Conservation (phyloP, 2,797 vertebrate species). For the Microctenopoma stevenorrisi region DNA sequence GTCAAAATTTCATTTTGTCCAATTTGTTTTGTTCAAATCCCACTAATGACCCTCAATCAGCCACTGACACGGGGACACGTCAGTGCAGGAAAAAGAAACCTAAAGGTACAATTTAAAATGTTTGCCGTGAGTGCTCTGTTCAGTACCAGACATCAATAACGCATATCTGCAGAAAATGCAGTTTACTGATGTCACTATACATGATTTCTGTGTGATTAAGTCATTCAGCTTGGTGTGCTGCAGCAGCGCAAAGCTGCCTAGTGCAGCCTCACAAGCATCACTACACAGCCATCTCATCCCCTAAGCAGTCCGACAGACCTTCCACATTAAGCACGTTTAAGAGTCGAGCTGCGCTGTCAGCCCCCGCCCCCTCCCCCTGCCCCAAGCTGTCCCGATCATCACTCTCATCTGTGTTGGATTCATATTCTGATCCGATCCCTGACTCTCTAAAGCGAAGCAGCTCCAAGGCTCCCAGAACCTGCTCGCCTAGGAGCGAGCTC, state of each 20-base stretch:
- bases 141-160: not conserved
- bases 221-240: constrained; percentile 26
- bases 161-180: constrained; percentile 15
- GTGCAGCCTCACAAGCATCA: constrained; percentile 8
- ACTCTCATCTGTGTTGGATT: constrained; percentile 95
- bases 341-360: constrained; percentile 63
- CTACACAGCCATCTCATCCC: constrained; percentile 91
- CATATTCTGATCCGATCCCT: constrained; percentile 93
- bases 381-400: constrained; percentile 94
- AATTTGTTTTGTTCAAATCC: not conserved
- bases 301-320: constrained; percentile 88
- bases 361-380: constrained; percentile 80
- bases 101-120: constrained; percentile 4
- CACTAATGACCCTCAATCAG: not conserved
- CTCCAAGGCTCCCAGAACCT: constrained; percentile 92
- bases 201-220: constrained; percentile 20
- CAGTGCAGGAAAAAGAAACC: constrained; percentile 6
- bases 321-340: constrained; percentile 86
- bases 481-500: constrained; percentile 75
- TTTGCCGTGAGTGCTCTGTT: not conserved
- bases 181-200: constrained; percentile 25
- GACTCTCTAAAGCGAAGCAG: constrained; percentile 94
- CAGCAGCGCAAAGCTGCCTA: constrained; percentile 5
- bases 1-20: not conserved
- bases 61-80: not conserved